A percentile compares a stretch with the other conserved stretches of the same genome.
These are phyloP conservation scores for Rhagonycha lutea DNA, from an alignment of 2,888 invertebrate species.

Conservation along the genomic window DNA sequence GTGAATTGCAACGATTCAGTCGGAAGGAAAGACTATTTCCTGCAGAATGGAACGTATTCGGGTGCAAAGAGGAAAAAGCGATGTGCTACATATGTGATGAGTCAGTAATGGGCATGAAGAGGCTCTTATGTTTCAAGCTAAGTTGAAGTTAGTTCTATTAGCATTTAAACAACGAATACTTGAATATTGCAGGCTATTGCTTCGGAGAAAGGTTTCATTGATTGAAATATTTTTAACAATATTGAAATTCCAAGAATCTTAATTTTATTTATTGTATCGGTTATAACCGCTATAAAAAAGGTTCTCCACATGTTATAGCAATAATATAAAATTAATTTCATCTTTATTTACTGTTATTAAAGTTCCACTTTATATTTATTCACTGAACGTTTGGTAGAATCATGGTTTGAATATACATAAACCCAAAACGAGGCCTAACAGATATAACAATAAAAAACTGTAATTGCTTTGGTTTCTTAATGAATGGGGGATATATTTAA, in stretches of 20 bases:
- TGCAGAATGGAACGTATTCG: conserved; percentile 27
- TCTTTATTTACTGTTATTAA: background rate
- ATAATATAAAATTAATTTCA: background rate
- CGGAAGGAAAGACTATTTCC: conserved; percentile 31
- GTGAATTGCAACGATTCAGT: conserved; percentile 30
- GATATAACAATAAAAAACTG: background rate
- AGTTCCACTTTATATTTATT: background rate
- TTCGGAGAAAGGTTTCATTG: background rate
- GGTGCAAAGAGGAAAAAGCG: conserved; percentile 19
- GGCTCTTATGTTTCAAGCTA: conserved; percentile 10
- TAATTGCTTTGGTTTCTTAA: background rate
- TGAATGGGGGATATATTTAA: background rate
- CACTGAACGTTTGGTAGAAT: background rate
- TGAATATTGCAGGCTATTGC: background rate
- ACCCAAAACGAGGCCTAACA: background rate
- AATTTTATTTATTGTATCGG: background rate
- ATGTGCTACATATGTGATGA: conserved; percentile 29
- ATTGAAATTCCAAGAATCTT: background rate
- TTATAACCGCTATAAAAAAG: background rate
- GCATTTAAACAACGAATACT: background rate
- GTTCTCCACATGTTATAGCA: background rate
- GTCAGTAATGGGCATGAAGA: conserved; percentile 13
- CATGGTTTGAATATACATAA: background rate
- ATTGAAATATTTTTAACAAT: background rate
- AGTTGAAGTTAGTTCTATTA: background rate